A percentile compares a stretch with the other conserved stretches of the same genome.
Conservation (phyloP, 2,113 vertebrate genomes). For the Pangasianodon hypophthalmus region DNA sequence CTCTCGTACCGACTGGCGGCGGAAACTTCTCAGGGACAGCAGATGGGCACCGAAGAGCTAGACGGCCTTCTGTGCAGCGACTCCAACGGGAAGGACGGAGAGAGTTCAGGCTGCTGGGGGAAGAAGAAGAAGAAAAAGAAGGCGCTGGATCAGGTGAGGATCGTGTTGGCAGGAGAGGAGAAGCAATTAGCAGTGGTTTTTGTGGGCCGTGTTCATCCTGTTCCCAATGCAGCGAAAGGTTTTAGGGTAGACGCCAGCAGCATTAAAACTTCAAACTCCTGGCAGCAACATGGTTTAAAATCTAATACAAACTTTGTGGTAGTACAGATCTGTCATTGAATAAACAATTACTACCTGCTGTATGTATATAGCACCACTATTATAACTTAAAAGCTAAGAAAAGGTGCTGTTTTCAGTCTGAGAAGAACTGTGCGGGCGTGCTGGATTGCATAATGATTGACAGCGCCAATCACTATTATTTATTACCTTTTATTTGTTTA, state of each 20-base stretch:
- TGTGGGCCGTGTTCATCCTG: background rate
- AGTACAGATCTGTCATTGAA: background rate
- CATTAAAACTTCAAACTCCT: background rate
- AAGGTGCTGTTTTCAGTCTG: too few species aligned
- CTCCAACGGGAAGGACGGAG: slow-evolving; percentile 86
- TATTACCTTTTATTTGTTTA: background rate
- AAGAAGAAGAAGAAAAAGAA: slow-evolving; percentile 99
- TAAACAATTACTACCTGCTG: background rate
- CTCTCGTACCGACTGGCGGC: slow-evolving; percentile 97
- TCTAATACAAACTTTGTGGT: background rate
- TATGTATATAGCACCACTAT: background rate
- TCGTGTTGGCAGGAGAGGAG: background rate
- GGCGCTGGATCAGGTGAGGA: slow-evolving; percentile 91
- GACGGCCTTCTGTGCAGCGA: slow-evolving; percentile 94
- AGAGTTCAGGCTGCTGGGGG: slow-evolving; percentile 98
- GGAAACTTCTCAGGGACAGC: slow-evolving; percentile 98
- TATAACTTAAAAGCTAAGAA: background rate
- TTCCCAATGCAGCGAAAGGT: background rate
- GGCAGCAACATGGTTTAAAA: background rate
- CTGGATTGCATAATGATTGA: background rate
- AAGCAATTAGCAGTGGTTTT: background rate
- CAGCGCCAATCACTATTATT: background rate
- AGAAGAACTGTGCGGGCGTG: background rate
- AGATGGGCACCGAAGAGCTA: slow-evolving; percentile 94
- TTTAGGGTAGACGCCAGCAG: background rate